A percentile compares a stretch with the other conserved stretches of the same genome.
These are phyloP conservation scores for Drosophila setosimentum DNA, from an alignment of 2,888 invertebrate species.

Conservation along the genomic window DNA sequence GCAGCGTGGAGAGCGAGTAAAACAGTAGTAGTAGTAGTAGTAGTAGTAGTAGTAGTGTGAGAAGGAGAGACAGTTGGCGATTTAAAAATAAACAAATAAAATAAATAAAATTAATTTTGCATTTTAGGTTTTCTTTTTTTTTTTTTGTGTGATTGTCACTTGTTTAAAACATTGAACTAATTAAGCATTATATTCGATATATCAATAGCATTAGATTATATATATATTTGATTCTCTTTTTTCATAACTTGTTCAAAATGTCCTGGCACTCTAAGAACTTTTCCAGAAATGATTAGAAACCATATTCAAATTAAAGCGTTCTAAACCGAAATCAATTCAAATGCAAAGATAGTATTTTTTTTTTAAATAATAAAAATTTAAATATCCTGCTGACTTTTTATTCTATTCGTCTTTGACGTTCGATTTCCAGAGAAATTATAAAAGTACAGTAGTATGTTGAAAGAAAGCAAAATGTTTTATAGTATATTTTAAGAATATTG, in stretches of 20 bases:
- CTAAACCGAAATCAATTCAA: constrained; percentile 27
- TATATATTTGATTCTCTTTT: constrained; percentile 18
- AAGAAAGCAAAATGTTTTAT: not conserved
- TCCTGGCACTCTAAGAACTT: constrained; percentile 83
- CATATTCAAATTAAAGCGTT: constrained; percentile 56
- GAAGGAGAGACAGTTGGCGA: constrained; percentile 57
- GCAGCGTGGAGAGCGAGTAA: constrained; percentile 45
- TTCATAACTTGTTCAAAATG: constrained; percentile 72
- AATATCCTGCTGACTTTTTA: not conserved
- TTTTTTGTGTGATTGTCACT: constrained; percentile 21
- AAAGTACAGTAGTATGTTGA: not conserved
- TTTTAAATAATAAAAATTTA: constrained; percentile 21
- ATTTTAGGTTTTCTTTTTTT: constrained; percentile 38
- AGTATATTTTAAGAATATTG: not conserved
- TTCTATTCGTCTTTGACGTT: not conserved
- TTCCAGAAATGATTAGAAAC: constrained; percentile 69
- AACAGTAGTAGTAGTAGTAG: constrained; percentile 22
- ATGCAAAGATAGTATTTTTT: constrained; percentile 9
- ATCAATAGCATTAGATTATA: constrained; percentile 24
- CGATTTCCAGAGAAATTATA: constrained; percentile 1
- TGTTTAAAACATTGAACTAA: constrained; percentile 41
- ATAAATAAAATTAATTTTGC: constrained; percentile 69
- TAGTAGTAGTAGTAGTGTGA: constrained; percentile 33
- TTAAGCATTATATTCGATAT: constrained; percentile 55
- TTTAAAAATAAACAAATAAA: constrained; percentile 69